A percentile compares a stretch with the other conserved stretches of the same genome.
Conservation (phyloP, 2,888 invertebrate species). For the Cetonia aurata region DNA sequence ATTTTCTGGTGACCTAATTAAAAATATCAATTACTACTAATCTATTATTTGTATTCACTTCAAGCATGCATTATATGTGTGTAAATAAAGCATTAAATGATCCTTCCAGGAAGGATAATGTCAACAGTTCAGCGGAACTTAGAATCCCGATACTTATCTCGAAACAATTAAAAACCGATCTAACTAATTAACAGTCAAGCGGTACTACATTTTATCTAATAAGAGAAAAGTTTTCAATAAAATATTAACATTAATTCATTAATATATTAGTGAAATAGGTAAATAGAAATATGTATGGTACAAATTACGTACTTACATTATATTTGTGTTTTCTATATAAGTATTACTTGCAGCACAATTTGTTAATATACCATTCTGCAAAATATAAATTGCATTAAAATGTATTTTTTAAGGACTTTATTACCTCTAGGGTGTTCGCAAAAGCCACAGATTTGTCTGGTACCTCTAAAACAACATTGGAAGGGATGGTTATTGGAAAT, state of each 20-base stretch:
- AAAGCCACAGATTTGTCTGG: constrained; percentile 13
- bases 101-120: too few species aligned
- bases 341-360: constrained; percentile 1
- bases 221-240: background rate
- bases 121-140: too few species aligned
- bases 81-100: too few species aligned
- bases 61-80: background rate
- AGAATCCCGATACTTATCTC: too few species aligned
- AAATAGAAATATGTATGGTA: background rate
- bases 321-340: background rate
- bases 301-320: constrained; percentile 13
- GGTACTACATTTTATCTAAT: background rate
- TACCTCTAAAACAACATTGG: constrained; percentile 11
- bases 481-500: constrained; percentile 5
- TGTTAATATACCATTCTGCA: background rate
- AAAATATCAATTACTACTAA: background rate
- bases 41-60: background rate
- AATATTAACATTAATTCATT: too few species aligned
- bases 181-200: background rate
- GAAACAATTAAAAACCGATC: background rate
- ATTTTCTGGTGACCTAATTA: constrained; percentile 12
- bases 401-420: background rate
- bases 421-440: constrained; percentile 9
- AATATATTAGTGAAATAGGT: too few species aligned
- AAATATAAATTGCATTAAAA: background rate